Conservation (phyloP, 37 sponge, comb jelly and placozoan genomes). For the Eunapius fragilis region DNA sequence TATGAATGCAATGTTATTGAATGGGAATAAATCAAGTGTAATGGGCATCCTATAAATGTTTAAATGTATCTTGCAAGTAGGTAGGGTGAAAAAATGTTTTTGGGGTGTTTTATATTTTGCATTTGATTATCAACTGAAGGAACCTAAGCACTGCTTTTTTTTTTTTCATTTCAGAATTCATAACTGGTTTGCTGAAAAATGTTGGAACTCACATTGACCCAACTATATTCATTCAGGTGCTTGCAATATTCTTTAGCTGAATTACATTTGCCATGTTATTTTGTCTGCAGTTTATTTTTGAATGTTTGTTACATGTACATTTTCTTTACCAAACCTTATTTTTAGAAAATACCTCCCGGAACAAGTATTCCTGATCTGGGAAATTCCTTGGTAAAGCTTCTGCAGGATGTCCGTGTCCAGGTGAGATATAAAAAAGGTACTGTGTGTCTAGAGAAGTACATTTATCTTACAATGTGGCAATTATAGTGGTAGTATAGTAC, state of each 20-base stretch:
- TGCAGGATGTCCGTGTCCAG: constrained; percentile 92
- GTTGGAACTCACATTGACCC: constrained; percentile 96
- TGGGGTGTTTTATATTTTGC: constrained; percentile 7
- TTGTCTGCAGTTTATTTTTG: no score
- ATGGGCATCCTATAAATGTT: no score
- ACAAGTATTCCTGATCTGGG: constrained; percentile 81
- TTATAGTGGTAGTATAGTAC: no score
- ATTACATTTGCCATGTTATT: no score
- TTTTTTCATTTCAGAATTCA: constrained; percentile 50
- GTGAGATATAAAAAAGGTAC: neutral
- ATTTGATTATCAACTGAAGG: no score
- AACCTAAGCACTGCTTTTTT: no score
- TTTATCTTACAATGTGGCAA: no score
- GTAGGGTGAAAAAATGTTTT: no score
- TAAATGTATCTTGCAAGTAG: no score
- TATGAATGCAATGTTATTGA: no score
- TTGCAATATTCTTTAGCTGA: neutral
- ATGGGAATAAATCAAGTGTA: no score
- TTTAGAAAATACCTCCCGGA: constrained; percentile 68
- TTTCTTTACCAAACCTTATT: neutral
- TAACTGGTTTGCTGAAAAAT: constrained; percentile 85
- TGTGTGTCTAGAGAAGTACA: no score
- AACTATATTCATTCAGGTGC: constrained; percentile 76
- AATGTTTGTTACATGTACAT: neutral
- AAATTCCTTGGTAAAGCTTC: constrained; percentile 86